These are phyloP conservation scores for Enhydra lutris DNA, from an alignment of 2,113 vertebrate species.

Conservation along the genomic window DNA sequence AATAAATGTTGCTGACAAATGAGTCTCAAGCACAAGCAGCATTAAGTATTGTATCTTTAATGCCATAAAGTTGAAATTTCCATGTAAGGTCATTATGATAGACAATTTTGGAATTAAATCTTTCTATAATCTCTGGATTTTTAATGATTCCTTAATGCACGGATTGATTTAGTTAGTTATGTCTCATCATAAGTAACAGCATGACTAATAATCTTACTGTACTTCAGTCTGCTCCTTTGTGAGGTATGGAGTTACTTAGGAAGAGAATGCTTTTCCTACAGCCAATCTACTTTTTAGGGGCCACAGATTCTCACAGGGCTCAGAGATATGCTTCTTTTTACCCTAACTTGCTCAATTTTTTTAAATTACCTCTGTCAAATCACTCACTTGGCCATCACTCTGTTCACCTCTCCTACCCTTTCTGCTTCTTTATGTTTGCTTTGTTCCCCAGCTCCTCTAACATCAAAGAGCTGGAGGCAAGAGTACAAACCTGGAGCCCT, in stretches of 20 bases:
- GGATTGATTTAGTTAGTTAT: background rate
- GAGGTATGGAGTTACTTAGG: background rate
- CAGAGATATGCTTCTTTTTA: background rate
- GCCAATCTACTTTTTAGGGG: background rate
- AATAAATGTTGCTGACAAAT: background rate
- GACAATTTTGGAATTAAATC: background rate
- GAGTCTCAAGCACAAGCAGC: background rate
- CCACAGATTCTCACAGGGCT: background rate
- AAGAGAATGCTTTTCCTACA: background rate
- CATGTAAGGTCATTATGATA: background rate
- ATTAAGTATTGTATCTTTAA: background rate
- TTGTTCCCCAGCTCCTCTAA: background rate
- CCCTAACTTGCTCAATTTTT: background rate
- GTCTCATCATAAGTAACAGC: background rate
- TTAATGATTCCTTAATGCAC: background rate
- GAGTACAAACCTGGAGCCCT: background rate
- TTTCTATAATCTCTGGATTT: background rate
- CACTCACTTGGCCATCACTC: background rate
- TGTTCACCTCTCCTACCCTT: background rate
- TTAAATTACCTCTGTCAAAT: background rate
- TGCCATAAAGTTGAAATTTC: background rate
- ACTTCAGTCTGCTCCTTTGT: background rate
- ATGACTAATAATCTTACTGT: background rate
- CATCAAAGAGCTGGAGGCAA: background rate
- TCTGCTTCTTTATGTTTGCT: background rate